Conservation (phyloP, 2,888 invertebrate species). For the Pristionchus fissidentatus region DNA sequence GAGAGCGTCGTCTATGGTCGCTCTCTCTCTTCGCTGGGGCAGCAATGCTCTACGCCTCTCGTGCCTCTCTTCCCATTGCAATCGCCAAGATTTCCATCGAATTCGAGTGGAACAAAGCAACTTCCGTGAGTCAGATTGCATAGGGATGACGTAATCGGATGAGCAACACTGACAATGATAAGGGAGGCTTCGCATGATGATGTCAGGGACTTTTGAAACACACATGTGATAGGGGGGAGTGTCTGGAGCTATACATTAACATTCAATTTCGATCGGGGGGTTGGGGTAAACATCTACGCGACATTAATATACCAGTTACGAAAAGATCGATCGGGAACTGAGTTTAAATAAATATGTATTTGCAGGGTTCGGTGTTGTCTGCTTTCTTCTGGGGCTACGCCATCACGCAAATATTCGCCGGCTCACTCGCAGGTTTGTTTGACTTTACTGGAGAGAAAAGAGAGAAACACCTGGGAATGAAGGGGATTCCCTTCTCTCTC, state of each 20-base stretch:
- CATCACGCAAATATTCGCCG: conserved; percentile 80
- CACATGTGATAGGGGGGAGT: too few species aligned
- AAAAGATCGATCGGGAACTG: too few species aligned
- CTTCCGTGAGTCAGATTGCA: conserved; percentile 8
- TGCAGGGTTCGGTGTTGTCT: conserved; percentile 82
- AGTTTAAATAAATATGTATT: too few species aligned
- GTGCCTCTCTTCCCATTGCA: conserved; percentile 82
- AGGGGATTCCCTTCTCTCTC: background rate
- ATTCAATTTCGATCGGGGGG: too few species aligned
- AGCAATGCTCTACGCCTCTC: conserved; percentile 82
- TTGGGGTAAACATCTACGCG: too few species aligned
- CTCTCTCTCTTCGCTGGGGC: conserved; percentile 81
- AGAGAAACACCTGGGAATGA: background rate
- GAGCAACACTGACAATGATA: too few species aligned
- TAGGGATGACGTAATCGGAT: too few species aligned
- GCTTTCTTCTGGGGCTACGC: conserved; percentile 86
- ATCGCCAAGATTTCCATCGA: conserved; percentile 28
- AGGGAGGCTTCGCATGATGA: too few species aligned
- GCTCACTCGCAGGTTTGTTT: conserved; percentile 75
- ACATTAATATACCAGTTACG: too few species aligned
- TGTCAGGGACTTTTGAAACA: too few species aligned
- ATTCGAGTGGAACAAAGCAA: conserved; percentile 35
- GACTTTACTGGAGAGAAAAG: background rate
- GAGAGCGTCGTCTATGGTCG: conserved; percentile 81
- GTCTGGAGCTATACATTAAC: background rate